Base-by-base conservation (phyloP, 1,140 invertebrate genomes). In the Drosophila nigromelanica region DNA sequence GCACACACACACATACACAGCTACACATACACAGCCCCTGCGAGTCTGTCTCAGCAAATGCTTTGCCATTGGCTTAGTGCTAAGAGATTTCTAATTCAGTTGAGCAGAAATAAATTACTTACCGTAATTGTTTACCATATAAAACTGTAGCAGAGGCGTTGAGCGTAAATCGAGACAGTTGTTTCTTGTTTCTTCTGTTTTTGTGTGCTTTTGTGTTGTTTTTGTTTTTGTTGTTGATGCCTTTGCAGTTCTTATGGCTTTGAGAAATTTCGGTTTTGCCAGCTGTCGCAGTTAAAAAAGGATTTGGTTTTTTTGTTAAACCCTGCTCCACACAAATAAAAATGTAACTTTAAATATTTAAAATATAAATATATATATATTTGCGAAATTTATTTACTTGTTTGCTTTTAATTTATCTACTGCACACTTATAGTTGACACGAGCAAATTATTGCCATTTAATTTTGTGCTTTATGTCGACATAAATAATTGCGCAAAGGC, bases 31-130 rank as follows among this genome's bases (percentile, higher is more conserved):
- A 51, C 8, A 30, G 42, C 64, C 40, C 70, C 24, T 42, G 64
- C 56, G 58, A 15, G 50, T 60, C 37, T 60, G 58, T 42, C 50
- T 63, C 14, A 43, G 48, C 24, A 45, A 63, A 51, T 52, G 61
- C 52, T 74, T 73, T 74, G 66, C 59, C 58, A 78, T 86, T 86
- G 82, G 82, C 82, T 86, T 86, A 86, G 82, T 86, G 82, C 78
- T 87, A 86, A 86, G 82, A 87, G 83, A 87, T 87, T 87, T 87
- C 83, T 87, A 87, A 87, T 87, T 87, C 83, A 87, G 83, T 89
- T 87, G 83, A 89, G 83, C 83, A 83, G 83, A 87, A 87, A 87
- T 87, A 87, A 87, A 87, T 87, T 87, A 87, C 83, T 87, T 87
- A 89, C 83, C 83, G 83, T 87, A 87, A 87, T 87, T 87, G 83